Evolutionary conservation across 2,797 vertebrate genomes (phyloP).

Genomic region (Trematomus bernacchii): DNA sequence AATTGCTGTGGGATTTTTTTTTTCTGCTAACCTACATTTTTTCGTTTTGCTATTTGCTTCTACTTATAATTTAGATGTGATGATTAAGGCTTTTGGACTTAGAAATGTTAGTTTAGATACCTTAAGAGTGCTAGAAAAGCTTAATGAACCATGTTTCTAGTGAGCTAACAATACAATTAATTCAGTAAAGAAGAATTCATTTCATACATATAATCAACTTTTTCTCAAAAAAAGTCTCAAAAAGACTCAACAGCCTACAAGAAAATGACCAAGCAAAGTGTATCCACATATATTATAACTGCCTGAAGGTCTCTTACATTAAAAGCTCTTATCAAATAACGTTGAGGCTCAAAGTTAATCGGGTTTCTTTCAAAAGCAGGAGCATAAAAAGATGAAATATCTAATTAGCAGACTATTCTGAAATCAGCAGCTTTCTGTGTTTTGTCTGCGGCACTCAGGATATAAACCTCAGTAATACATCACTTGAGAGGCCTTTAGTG

Average conservation of each 20-base stretch:
- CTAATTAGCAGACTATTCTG: not conserved
- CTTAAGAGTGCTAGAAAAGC: too few species aligned
- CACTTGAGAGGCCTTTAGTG: not conserved
- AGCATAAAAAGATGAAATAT: not conserved
- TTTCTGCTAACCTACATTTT: too few species aligned
- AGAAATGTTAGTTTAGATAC: too few species aligned
- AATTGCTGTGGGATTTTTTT: too few species aligned
- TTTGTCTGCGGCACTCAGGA: not conserved
- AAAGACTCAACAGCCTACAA: not conserved
- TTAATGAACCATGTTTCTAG: too few species aligned
- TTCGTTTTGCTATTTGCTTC: too few species aligned
- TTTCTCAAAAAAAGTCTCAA: not conserved
- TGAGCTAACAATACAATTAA: not conserved
- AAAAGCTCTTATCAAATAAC: not conserved
- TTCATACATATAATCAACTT: not conserved
- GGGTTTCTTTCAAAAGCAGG: not conserved
- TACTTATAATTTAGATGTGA: too few species aligned
- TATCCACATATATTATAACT: not conserved
- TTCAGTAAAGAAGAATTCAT: not conserved
- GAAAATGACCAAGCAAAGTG: too few species aligned
- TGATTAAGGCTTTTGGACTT: too few species aligned
- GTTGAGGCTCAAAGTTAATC: not conserved
- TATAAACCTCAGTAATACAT: not conserved
- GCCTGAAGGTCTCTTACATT: not conserved
- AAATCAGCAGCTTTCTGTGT: constrained; percentile 14